phyloP scores from a whole-genome alignment of 2,797 vertebrate genomes.

The Amblyraja radiata region DNA sequence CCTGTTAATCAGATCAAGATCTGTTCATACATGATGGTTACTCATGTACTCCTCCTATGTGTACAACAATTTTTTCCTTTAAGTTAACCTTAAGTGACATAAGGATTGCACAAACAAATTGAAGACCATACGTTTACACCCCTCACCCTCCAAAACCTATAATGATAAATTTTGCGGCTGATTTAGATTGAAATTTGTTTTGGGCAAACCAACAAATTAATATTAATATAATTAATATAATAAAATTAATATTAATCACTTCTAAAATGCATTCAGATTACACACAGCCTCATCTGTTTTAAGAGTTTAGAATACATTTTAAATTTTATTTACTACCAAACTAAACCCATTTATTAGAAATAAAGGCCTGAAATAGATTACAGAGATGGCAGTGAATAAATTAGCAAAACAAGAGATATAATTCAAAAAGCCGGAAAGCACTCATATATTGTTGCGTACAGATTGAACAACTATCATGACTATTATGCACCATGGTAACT shows the following conservation, averaged over 20 bases:
- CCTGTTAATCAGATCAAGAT: background rate
- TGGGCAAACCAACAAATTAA: background rate
- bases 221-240: too few relatives aligned
- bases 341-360: background rate
- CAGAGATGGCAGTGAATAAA: slow-evolving; percentile 1
- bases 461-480: background rate
- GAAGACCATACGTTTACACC: background rate
- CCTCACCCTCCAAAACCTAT: background rate
- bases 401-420: background rate
- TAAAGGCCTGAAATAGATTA: background rate
- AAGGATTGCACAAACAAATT: background rate
- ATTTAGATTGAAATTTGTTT: background rate
- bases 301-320: background rate
- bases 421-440: background rate
- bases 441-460: background rate
- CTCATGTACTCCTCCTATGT: background rate
- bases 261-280: background rate
- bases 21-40: background rate
- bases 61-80: too few relatives aligned
- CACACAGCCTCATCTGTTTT: background rate
- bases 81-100: background rate
- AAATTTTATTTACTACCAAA: background rate
- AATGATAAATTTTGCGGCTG: background rate
- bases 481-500: background rate
- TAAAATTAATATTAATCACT: background rate